Conservation (phyloP, 2,888 invertebrate species). For the Agriopis aurantiaria region DNA sequence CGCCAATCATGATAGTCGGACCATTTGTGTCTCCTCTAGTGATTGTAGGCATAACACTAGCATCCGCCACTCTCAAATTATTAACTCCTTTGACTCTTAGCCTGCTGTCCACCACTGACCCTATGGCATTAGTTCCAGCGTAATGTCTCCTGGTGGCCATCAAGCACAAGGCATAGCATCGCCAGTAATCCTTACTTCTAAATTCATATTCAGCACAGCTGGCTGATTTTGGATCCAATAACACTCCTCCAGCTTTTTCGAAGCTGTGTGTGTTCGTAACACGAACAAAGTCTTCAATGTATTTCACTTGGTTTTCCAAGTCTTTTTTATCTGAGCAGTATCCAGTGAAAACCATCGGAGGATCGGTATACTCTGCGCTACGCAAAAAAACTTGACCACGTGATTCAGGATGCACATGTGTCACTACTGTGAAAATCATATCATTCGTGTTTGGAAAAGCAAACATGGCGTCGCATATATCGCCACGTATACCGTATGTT, state of each 20-base stretch:
- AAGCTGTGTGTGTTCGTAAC: conserved; percentile 57
- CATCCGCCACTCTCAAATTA: conserved; percentile 54
- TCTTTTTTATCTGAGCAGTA: conserved; percentile 52
- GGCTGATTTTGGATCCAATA: conserved; percentile 43
- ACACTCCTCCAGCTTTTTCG: conserved; percentile 46
- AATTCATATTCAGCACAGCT: conserved; percentile 36
- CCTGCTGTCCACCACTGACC: conserved; percentile 89
- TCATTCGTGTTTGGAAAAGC: conserved; percentile 35
- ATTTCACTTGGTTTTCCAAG: conserved; percentile 51
- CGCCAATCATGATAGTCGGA: conserved; percentile 63
- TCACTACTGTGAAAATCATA: conserved; percentile 42
- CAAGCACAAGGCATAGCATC: conserved; percentile 57
- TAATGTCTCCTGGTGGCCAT: conserved; percentile 89
- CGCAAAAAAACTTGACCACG: conserved; percentile 49
- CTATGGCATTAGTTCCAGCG: conserved; percentile 91
- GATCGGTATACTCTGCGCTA: conserved; percentile 33
- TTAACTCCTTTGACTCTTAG: conserved; percentile 62
- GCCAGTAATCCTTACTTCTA: conserved; percentile 50
- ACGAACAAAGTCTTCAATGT: conserved; percentile 51
- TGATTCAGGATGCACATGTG: conserved; percentile 51
- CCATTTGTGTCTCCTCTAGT: conserved; percentile 86
- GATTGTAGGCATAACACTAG: conserved; percentile 81
- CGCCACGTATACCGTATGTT: conserved; percentile 27
- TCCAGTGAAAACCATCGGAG: conserved; percentile 50
- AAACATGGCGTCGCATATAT: conserved; percentile 43